These are phyloP conservation scores for Helicoverpa armigera DNA, from an alignment of 1,140 invertebrate genomes.

Conservation along the genomic window DNA sequence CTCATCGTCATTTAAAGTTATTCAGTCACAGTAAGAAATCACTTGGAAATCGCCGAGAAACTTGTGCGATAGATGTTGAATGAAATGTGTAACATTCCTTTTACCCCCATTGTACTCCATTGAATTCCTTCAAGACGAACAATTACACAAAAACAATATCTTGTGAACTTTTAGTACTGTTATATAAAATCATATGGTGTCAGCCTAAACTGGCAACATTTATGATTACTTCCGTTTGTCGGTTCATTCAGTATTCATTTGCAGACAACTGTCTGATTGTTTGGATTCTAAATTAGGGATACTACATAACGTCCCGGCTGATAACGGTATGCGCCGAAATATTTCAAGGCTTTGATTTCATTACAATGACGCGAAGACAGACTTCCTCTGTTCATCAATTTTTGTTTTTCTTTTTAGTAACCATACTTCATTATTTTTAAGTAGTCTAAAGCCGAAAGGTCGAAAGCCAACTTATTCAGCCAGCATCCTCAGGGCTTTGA, in stretches of 20 bases:
- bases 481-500: slow-evolving; percentile 20
- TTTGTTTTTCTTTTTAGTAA: not conserved
- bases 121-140: slow-evolving; percentile 34
- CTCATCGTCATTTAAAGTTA: slow-evolving; percentile 41
- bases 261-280: slow-evolving; percentile 33
- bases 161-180: slow-evolving; percentile 19
- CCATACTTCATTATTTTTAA: not conserved
- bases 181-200: slow-evolving; percentile 29
- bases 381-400: not conserved
- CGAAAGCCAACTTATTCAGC: not conserved
- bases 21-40: slow-evolving; percentile 30
- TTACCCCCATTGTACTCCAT: slow-evolving; percentile 20
- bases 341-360: slow-evolving; percentile 7
- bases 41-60: slow-evolving; percentile 39
- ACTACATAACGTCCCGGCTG: slow-evolving; percentile 13
- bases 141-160: slow-evolving; percentile 12
- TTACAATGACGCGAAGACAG: not conserved
- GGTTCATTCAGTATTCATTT: slow-evolving; percentile 42
- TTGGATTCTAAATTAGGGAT: slow-evolving; percentile 39
- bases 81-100: slow-evolving; percentile 47
- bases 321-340: slow-evolving; percentile 40
- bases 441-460: not conserved
- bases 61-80: slow-evolving; percentile 33
- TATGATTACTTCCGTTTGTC: slow-evolving; percentile 23
- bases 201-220: slow-evolving; percentile 18